A percentile compares a stretch with the other conserved stretches of the same genome.
Evolutionary conservation across 2,113 vertebrate genomes (phyloP).

Genomic region (Oreochromis tanganicae): DNA sequence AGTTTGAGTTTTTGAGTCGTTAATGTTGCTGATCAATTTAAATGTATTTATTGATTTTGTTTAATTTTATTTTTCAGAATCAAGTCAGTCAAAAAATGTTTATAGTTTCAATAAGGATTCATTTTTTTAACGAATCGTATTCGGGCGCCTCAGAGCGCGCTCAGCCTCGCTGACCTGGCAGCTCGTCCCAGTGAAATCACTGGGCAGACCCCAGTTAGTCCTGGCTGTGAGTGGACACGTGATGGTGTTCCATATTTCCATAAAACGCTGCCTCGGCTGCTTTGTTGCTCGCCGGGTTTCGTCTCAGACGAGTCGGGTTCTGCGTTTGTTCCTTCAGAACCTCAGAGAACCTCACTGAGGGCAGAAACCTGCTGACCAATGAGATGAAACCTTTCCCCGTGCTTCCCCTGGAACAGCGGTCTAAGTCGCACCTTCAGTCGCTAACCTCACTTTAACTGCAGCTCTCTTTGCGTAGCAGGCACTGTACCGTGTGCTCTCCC

Average conservation of each 20-base stretch:
- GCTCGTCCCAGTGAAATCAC: background rate
- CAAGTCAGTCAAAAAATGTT: background rate
- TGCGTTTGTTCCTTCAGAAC: background rate
- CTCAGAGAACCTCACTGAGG: background rate
- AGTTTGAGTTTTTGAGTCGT: accelerated
- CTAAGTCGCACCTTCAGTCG: background rate
- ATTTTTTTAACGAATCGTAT: background rate
- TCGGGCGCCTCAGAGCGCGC: accelerated
- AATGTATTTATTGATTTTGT: background rate
- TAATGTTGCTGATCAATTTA: background rate
- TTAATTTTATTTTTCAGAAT: background rate
- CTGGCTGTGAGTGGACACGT: background rate
- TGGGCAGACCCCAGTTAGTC: no score
- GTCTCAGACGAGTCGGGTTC: background rate
- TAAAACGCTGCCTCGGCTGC: background rate
- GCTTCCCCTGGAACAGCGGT: background rate
- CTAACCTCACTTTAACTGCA: background rate
- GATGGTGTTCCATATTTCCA: background rate
- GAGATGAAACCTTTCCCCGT: background rate
- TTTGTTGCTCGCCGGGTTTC: background rate
- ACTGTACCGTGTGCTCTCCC: background rate
- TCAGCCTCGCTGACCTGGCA: background rate
- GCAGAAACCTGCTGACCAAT: background rate
- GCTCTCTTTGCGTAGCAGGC: background rate
- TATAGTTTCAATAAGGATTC: background rate